Base-by-base conservation (phyloP, 2,113 vertebrate species). In the Progne subis region DNA sequence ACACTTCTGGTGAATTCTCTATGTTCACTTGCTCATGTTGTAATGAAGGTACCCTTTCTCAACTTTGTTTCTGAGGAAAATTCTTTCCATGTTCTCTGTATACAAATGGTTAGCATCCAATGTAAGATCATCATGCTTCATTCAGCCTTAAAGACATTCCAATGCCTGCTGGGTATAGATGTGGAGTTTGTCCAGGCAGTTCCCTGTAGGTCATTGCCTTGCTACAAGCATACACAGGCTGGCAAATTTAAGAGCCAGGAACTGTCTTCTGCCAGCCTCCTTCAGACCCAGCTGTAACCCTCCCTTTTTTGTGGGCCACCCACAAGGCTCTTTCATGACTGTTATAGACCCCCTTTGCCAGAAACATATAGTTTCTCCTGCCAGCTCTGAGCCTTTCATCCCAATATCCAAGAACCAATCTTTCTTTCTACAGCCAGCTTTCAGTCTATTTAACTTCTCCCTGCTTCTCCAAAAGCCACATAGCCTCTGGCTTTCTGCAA, bases 361-460 rank as follows among this genome's bases (percentile, higher is more conserved):
- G 90, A 92, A 95, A 86, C 55, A 90, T 68, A 86, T 68, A 83
- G 90, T 56, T 96, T 77, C 76, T 92, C 0, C 0, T 92, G 91
- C 95, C 95, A 95, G 82, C 88, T 92, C 85, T 81, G 75, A 95
- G 85, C 44, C 85, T 97, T 96, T 96, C 88, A 96, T 95, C 90
- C 79, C 56, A 34, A 90, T 37, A 92, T 74, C 52, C 85, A 88
- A 86, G 85, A 79, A 93, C 68, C 2, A 14, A 92, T 63, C 41
- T 57, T 46, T 82, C 70, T 88, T 85, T 74, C 85, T 90, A 43
- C 71, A 92, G 76, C 75, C 85, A 72, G 75, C 67, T 96, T 71
- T 75, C 63, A 39, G 31, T 23, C 88, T 92, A 52, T 95, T 95
- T 90, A 88, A 94, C 91, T 95, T 94, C 57, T 87, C 52, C 43